These are phyloP conservation scores for Australoheros scitulus DNA, from an alignment of 2,113 vertebrate genomes.

Conservation along the genomic window DNA sequence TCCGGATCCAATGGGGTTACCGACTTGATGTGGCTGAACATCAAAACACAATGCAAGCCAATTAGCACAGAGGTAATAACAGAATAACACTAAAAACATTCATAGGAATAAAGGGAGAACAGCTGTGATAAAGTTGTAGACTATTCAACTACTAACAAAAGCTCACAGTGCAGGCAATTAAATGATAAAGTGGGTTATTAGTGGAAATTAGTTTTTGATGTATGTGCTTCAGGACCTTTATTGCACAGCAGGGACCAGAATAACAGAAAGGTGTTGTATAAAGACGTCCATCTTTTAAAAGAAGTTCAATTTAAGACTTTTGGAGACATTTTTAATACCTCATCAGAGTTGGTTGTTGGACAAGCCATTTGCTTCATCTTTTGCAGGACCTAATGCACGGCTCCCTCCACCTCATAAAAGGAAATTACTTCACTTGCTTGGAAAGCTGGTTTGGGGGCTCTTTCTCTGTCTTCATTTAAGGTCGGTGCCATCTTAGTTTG, in stretches of 20 bases:
- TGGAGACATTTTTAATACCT: not conserved
- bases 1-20: not conserved
- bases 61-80: slow-evolving; percentile 7
- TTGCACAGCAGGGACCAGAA: not conserved
- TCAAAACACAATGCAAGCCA: not conserved
- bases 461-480: not conserved
- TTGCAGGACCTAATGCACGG: not conserved
- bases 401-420: not conserved
- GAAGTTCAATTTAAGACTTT: not conserved
- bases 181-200: slow-evolving; percentile 51
- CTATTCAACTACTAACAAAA: slow-evolving; percentile 20
- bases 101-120: not conserved
- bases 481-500: not conserved
- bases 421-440: not conserved
- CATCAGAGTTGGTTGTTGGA: not conserved
- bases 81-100: not conserved
- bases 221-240: slow-evolving; percentile 11
- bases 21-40: not conserved
- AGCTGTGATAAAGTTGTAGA: not conserved
- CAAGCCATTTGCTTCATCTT: too few species aligned
- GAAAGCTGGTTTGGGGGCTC: not conserved
- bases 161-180: slow-evolving; percentile 19
- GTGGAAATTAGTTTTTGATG: slow-evolving; percentile 27
- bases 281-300: not conserved
- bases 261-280: not conserved